A percentile compares a stretch with the other conserved stretches of the same genome.
Evolutionary conservation across 2,797 vertebrate species (phyloP).

Genomic region (Cuculus canorus): DNA sequence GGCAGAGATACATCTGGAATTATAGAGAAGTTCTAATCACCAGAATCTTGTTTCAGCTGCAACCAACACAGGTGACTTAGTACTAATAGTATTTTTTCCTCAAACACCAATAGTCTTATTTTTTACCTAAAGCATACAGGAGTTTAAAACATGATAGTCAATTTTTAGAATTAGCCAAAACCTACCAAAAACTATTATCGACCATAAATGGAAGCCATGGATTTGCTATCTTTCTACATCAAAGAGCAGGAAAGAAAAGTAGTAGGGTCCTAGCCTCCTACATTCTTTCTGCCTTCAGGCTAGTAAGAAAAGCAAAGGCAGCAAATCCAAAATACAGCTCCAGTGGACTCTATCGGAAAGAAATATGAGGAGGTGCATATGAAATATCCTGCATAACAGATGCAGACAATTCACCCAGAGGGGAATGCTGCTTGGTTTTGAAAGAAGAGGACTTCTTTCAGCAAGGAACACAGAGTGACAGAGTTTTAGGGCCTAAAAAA

Average conservation of each 20-base stretch:
- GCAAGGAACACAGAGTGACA: background rate
- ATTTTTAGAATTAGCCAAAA: background rate
- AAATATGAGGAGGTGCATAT: background rate
- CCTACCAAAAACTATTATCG: background rate
- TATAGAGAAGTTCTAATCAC: background rate
- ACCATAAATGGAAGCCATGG: background rate
- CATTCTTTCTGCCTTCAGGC: background rate
- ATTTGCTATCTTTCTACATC: background rate
- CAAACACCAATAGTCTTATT: too few species aligned
- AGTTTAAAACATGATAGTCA: background rate
- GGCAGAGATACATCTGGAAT: background rate
- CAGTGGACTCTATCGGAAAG: background rate
- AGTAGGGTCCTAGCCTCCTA: fast-evolving
- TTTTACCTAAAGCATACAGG: background rate
- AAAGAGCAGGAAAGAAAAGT: background rate
- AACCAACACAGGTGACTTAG: background rate
- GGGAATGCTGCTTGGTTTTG: background rate
- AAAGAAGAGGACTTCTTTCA: background rate
- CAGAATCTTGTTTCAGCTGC: background rate
- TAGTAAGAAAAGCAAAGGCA: background rate
- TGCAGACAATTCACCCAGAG: background rate
- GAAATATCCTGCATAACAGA: background rate
- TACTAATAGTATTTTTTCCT: too few species aligned
- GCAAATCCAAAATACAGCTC: background rate
- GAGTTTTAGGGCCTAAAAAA: background rate